Percentiles rank a stretch among this genome's conserved stretches.
Conservation (phyloP, 1,140 invertebrate genomes). For the Micrasema longulum region DNA sequence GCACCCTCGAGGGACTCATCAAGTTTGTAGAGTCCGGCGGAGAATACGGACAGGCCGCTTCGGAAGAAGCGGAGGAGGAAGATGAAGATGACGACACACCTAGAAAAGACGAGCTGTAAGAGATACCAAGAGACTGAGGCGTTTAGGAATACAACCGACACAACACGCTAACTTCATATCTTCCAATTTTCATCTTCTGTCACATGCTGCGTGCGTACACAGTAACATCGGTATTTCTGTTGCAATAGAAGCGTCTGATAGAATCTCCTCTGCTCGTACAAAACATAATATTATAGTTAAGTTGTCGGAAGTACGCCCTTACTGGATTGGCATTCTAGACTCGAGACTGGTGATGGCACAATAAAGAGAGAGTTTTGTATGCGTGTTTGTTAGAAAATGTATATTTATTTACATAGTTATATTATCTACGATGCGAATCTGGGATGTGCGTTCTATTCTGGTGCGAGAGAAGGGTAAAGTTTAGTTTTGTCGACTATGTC, state of each 20-base stretch:
- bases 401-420: slow-evolving; percentile 9
- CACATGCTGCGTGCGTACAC: too few species aligned
- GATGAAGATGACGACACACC: slow-evolving; percentile 76
- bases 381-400: slow-evolving; percentile 13
- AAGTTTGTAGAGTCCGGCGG: slow-evolving; percentile 92
- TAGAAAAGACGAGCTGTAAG: slow-evolving; percentile 78
- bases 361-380: slow-evolving; percentile 1
- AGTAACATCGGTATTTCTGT: slow-evolving; percentile 9
- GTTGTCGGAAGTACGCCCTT: neutral
- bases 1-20: slow-evolving; percentile 92
- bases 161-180: slow-evolving; percentile 9
- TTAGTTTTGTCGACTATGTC: slow-evolving; percentile 27
- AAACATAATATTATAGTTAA: neutral
- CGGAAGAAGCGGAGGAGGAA: slow-evolving; percentile 72
- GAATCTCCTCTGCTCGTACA: neutral
- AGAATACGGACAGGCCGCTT: slow-evolving; percentile 73
- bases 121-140: slow-evolving; percentile 15
- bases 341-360: slow-evolving; percentile 12
- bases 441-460: slow-evolving; percentile 5
- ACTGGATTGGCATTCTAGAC: slow-evolving; percentile 19
- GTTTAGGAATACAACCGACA: slow-evolving; percentile 19
- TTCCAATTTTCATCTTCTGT: slow-evolving; percentile 18
- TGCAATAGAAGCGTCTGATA: neutral
- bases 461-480: slow-evolving; percentile 15
- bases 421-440: slow-evolving; percentile 10